Percentiles rank a stretch among this genome's conserved stretches.
Evolutionary conservation across 2,797 vertebrate species (phyloP).

Genomic region (Tapera naevia): DNA sequence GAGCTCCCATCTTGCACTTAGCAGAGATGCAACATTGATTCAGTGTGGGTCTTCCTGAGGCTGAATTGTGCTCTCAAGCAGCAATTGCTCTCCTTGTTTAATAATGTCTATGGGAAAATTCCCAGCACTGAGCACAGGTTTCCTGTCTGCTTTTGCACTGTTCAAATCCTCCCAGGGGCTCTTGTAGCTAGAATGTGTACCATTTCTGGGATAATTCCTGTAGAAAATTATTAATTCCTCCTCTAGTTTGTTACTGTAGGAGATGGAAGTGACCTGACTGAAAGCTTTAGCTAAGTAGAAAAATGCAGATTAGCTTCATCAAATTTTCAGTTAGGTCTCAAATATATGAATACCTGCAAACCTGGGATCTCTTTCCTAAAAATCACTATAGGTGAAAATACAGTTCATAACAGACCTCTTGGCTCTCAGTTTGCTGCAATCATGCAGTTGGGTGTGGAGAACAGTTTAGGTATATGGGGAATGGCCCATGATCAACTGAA

Average conservation of each 20-base stretch:
- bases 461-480: neutral
- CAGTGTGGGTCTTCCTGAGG: neutral
- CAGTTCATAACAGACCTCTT: neutral
- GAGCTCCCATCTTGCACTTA: neutral
- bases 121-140: neutral
- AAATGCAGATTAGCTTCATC: neutral
- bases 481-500: neutral
- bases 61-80: neutral
- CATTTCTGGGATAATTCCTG: neutral
- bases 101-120: neutral
- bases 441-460: neutral
- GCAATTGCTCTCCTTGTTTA: neutral
- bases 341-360: neutral
- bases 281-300: neutral
- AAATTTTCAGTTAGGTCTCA: neutral
- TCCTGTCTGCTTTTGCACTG: neutral
- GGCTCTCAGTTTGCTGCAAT: neutral
- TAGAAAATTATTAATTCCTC: neutral
- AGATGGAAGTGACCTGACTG: neutral
- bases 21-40: neutral
- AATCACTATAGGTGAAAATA: neutral
- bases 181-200: neutral
- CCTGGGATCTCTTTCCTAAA: neutral
- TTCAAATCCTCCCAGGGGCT: neutral
- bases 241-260: neutral